Evolutionary conservation across 2,888 invertebrate genomes (phyloP).

Genomic region (Pseudanteris insignis): DNA sequence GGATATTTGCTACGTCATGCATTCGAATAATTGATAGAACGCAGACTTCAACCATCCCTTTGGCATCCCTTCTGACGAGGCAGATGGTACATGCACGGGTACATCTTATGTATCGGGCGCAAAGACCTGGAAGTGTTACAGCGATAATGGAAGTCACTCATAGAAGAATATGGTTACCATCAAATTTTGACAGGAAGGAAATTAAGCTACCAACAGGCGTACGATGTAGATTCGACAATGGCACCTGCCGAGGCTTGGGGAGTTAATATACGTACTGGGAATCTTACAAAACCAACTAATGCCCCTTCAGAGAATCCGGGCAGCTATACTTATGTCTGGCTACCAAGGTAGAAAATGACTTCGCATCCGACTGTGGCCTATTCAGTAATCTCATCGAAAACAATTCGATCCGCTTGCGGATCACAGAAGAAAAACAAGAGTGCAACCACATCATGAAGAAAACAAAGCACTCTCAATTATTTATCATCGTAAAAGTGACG

Average conservation of each 20-base stretch:
- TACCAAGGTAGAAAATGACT: not conserved
- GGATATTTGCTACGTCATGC: too few relatives aligned
- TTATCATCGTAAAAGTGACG: not conserved
- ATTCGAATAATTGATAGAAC: too few relatives aligned
- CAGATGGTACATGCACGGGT: not conserved
- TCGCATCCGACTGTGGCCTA: not conserved
- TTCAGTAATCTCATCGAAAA: not conserved
- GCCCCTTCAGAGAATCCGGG: not conserved
- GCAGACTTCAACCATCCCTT: too few relatives aligned
- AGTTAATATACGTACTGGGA: not conserved
- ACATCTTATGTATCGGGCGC: not conserved
- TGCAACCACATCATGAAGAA: not conserved
- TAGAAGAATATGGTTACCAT: not conserved
- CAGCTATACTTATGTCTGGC: not conserved
- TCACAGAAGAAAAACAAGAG: not conserved
- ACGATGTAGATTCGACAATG: not conserved
- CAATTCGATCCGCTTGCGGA: not conserved
- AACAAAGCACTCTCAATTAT: too few relatives aligned
- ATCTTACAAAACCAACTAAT: not conserved
- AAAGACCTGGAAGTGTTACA: not conserved
- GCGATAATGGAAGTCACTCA: not conserved
- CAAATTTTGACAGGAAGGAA: not conserved
- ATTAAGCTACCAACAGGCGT: not conserved
- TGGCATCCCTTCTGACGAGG: too few relatives aligned
- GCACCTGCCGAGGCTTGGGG: not conserved